Percentiles rank a stretch among this genome's conserved stretches.
phyloP scores from a whole-genome alignment of 1,140 invertebrate genomes.

The Tetraneura akinire region DNA sequence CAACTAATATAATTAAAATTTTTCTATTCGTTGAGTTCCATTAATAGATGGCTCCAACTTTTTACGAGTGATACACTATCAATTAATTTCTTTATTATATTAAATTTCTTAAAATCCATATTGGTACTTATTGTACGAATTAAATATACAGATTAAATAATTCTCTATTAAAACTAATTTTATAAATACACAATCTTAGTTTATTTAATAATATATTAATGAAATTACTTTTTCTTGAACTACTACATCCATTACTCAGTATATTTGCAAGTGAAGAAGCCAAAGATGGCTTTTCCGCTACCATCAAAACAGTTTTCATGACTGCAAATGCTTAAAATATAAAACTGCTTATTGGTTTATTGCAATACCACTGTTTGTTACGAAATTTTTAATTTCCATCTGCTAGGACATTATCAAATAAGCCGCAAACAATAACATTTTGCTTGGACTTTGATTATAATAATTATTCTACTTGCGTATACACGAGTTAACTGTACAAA shows the following conservation, averaged over 20 bases:
- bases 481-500: not conserved
- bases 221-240: constrained; percentile 77
- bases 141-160: no score
- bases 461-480: not conserved
- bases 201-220: constrained; percentile 36
- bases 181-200: no score
- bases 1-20: no score
- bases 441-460: not conserved
- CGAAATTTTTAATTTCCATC: not conserved
- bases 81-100: no score
- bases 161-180: not conserved
- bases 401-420: constrained; percentile 12
- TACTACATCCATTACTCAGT: constrained; percentile 83
- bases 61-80: no score
- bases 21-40: no score
- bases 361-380: not conserved
- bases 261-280: constrained; percentile 93
- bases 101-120: no score
- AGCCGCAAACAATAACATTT: not conserved
- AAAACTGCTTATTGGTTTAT: not conserved
- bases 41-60: no score
- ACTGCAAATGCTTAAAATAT: not conserved
- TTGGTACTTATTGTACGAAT: no score
- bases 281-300: constrained; percentile 98
- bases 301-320: constrained; percentile 95